Evolutionary conservation across 2,113 vertebrate genomes (phyloP).

Genomic region (Tinamus guttatus): DNA sequence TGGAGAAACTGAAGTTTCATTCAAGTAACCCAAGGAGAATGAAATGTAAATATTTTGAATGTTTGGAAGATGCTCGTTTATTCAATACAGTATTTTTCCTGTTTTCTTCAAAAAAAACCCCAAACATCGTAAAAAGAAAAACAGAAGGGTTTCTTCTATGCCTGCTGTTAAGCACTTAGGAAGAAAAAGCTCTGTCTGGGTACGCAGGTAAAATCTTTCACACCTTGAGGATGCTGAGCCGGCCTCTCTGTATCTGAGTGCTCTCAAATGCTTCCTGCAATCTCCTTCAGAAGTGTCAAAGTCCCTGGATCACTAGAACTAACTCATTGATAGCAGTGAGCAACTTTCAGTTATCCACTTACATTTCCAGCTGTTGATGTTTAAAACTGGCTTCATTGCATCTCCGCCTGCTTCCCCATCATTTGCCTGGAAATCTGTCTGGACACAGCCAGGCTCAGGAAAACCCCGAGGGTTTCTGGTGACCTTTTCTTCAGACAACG

Average conservation of each 20-base stretch:
- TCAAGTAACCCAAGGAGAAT: not conserved
- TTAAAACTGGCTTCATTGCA: not conserved
- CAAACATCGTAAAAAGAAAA: not conserved
- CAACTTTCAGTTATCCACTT: not conserved
- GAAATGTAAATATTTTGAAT: conserved; percentile 17
- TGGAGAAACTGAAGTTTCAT: not conserved
- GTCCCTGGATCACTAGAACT: not conserved
- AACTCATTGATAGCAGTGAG: not conserved
- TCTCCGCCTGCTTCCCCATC: not conserved
- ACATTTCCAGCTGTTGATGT: not conserved
- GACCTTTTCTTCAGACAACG: not conserved
- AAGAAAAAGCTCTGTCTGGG: not conserved
- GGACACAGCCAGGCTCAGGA: not conserved
- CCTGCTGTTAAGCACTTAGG: not conserved
- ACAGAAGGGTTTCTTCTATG: not conserved
- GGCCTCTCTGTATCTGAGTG: not conserved
- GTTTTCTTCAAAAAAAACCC: not conserved
- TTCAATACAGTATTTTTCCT: not conserved
- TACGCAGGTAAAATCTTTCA: not conserved
- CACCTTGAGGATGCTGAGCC: not conserved
- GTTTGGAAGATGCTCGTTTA: not conserved
- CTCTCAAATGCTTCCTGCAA: not conserved
- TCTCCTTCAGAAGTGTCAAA: not conserved
- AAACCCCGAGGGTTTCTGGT: not conserved
- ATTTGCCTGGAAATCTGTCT: not conserved